Conservation (phyloP, 2,113 vertebrate species). For the Oryzias woworae region DNA sequence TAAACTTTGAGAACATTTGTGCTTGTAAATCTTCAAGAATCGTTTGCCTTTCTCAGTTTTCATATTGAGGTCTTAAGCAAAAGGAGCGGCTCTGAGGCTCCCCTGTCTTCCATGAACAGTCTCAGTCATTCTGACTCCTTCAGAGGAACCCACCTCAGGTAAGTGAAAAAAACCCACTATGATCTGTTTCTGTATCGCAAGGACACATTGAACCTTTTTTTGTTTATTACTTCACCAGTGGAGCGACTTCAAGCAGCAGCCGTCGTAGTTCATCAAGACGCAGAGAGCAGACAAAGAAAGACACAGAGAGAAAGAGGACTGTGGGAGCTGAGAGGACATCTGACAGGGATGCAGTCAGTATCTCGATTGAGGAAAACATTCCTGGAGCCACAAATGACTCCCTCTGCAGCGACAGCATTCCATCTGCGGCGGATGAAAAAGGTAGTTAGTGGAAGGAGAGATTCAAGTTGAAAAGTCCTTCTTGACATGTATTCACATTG, state of each 20-base stretch:
- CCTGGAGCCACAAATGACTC: constrained; percentile 82
- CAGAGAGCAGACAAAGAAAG: constrained; percentile 69
- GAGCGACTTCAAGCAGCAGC: constrained; percentile 71
- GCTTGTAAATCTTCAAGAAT: not conserved
- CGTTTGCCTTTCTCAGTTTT: constrained; percentile 55
- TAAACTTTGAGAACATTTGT: not conserved
- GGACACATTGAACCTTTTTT: not conserved
- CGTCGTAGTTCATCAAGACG: constrained; percentile 79
- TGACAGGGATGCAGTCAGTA: constrained; percentile 69
- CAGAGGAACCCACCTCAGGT: constrained; percentile 84
- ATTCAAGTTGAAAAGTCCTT: not conserved
- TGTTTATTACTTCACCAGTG: constrained; percentile 41
- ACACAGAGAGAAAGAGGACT: constrained; percentile 71
- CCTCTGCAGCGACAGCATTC: constrained; percentile 80
- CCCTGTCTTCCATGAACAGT: constrained; percentile 76
- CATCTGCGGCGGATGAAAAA: constrained; percentile 85
- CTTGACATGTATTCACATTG: not conserved
- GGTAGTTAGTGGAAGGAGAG: constrained; percentile 61
- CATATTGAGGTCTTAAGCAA: constrained; percentile 71
- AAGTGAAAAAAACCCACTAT: too few relatives aligned
- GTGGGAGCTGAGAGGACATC: constrained; percentile 65
- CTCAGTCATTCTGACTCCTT: constrained; percentile 82
- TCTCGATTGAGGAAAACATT: constrained; percentile 83
- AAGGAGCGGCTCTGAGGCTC: constrained; percentile 69
- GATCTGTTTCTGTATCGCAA: too few relatives aligned